Evolutionary conservation across 2,113 vertebrate species (phyloP), one percentile per base, ranked within the genome.

Genomic region (Suncus etruscus): DNA sequence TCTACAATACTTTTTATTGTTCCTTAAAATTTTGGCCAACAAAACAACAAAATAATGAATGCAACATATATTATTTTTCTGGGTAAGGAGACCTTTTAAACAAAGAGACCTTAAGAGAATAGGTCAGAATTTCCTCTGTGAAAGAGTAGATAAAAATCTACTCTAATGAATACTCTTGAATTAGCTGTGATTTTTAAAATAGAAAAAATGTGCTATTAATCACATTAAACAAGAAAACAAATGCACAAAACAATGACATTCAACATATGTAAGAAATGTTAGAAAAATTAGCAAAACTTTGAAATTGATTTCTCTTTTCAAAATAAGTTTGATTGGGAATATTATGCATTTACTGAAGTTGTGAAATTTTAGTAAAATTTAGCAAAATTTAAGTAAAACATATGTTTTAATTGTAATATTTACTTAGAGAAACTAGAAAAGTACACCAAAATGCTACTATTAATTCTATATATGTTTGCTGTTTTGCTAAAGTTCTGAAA

Each of bases 311-410:
- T 61, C 8, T 74, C 45, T 86, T 12, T 45, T 12, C 9, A 66
- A 11, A 77, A 48, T 81, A 86, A 31, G 6, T 79, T 63, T 86
- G 24, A 91, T 86, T 83, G 91, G 68, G 48, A 31, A 54, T 66
- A 9, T 45, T 50, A 47, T 45, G 22, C 6, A 83, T 3, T 78
- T 48, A 87, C 39, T 88, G 27, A 63, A 91, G 65, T 31, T 63
- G 47, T 29, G 3, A 27, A 80, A 89, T 86, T 89, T 6, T 76
- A 78, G 15, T 81, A 47, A 27, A 82, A 86, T n/a, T n/a, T 75
- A 22, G 20, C 3, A 72, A 20, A 77, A 12, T 82, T 39, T 83
- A 82, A 61, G 58, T 58, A 61, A 3, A 61, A 61, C 18, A 22
- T 61, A 50, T 39, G 39, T 39, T 39, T 39, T 39, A 39, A 39